Evolutionary conservation across 2,113 vertebrate genomes (phyloP).

Genomic region (Nanorana parkeri): DNA sequence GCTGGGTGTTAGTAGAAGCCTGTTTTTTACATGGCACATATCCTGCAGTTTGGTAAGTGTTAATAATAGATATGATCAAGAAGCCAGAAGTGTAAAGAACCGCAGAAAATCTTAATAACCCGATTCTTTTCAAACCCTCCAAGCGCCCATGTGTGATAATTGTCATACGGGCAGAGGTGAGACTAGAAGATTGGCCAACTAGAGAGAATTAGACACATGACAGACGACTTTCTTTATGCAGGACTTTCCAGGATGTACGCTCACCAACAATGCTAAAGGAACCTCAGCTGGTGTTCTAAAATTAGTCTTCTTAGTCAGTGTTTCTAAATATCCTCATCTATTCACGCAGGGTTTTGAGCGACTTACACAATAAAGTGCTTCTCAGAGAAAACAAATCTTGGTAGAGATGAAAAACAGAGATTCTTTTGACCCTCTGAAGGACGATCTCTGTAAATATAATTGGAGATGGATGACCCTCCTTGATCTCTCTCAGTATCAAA

Average conservation of each 20-base stretch:
- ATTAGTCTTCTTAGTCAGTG: slow-evolving; percentile 3
- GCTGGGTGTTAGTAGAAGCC: neutral
- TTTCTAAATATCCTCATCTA: slow-evolving; percentile 1
- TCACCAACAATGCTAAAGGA: neutral
- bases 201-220: slow-evolving; percentile 38
- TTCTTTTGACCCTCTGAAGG: neutral
- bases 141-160: slow-evolving; percentile 37
- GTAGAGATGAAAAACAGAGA: neutral
- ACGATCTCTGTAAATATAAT: neutral
- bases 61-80: slow-evolving; percentile 38
- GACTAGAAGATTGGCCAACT: slow-evolving; percentile 23
- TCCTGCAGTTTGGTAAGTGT: slow-evolving; percentile 13
- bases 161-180: slow-evolving; percentile 19
- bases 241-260: slow-evolving; percentile 19
- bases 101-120: slow-evolving; percentile 16
- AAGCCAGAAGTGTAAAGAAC: slow-evolving; percentile 18
- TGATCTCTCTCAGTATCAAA: neutral
- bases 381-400: neutral
- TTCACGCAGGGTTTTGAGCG: neutral
- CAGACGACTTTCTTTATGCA: slow-evolving; percentile 16
- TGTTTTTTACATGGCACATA: neutral
- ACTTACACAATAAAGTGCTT: slow-evolving; percentile 15
- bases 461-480: neutral
- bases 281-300: slow-evolving; percentile 31
- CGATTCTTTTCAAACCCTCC: slow-evolving; percentile 25